These are phyloP conservation scores for Pangasius macronema DNA, from an alignment of 2,797 vertebrate genomes.

Conservation along the genomic window DNA sequence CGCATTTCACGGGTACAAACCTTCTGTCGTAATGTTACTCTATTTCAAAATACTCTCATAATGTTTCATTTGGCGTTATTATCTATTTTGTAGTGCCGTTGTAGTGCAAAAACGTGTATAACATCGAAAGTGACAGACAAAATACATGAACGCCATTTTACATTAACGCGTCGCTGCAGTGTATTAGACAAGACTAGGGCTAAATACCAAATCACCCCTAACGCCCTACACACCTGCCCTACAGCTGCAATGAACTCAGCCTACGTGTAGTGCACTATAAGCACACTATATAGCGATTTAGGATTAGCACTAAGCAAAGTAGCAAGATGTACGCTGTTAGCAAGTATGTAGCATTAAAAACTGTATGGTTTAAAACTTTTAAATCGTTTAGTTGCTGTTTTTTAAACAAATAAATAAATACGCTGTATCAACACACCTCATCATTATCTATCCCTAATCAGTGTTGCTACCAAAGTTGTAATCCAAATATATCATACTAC, in stretches of 20 bases:
- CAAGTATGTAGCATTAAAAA: not conserved
- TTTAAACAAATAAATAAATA: not conserved
- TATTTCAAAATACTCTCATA: not conserved
- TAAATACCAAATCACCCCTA: not conserved
- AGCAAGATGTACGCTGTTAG: not conserved
- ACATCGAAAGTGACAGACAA: not conserved
- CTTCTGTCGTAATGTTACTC: accelerated
- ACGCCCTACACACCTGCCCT: not conserved
- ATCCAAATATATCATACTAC: not conserved
- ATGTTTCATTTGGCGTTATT: not conserved
- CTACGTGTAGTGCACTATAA: not conserved
- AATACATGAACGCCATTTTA: not conserved
- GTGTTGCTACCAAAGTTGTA: not conserved
- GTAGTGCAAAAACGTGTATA: not conserved
- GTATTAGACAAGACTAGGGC: not conserved
- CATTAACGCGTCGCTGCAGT: not conserved
- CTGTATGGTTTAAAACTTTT: not conserved
- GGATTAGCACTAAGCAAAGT: not conserved
- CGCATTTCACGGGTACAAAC: accelerated
- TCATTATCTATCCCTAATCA: not conserved
- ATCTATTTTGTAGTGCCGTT: too few species aligned
- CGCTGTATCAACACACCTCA: not conserved
- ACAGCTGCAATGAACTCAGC: not conserved
- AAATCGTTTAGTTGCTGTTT: not conserved
- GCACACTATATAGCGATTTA: not conserved